Conservation (phyloP, 2,113 vertebrate genomes). For the Lutjanus erythropterus region DNA sequence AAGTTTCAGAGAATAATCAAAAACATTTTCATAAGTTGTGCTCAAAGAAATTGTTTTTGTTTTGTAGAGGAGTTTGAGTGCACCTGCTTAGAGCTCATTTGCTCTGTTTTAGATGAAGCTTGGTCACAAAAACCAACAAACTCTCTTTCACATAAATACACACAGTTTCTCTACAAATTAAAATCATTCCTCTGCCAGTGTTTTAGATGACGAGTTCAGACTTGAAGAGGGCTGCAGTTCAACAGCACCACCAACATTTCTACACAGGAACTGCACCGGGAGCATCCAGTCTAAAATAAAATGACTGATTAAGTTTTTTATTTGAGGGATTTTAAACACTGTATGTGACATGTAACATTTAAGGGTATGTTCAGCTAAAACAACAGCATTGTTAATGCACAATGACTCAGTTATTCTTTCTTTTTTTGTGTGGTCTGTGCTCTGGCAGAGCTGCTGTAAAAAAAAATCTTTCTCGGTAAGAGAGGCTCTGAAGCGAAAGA, state of each 20-base stretch:
- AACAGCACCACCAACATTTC: slow-evolving; percentile 77
- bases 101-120: not conserved
- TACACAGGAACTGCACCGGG: slow-evolving; percentile 59
- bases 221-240: slow-evolving; percentile 56
- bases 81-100: not conserved
- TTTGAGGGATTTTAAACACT: not conserved
- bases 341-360: not conserved
- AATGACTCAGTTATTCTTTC: slow-evolving; percentile 21
- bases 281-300: not conserved
- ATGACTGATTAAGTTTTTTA: not conserved
- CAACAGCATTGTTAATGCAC: slow-evolving; percentile 8
- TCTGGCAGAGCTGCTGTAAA: slow-evolving; percentile 39
- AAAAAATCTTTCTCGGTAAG: slow-evolving; percentile 24
- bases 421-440: not conserved
- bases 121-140: slow-evolving; percentile 2
- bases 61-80: not conserved
- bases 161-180: not conserved
- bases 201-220: slow-evolving; percentile 12
- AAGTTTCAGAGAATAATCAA: not conserved
- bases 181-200: slow-evolving; percentile 27
- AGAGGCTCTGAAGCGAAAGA: slow-evolving; percentile 71
- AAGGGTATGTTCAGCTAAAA: not conserved
- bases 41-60: not conserved
- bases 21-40: not conserved
- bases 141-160: not conserved